Evolutionary conservation across 2,888 invertebrate genomes (phyloP).

Genomic region (Amiota communis): DNA sequence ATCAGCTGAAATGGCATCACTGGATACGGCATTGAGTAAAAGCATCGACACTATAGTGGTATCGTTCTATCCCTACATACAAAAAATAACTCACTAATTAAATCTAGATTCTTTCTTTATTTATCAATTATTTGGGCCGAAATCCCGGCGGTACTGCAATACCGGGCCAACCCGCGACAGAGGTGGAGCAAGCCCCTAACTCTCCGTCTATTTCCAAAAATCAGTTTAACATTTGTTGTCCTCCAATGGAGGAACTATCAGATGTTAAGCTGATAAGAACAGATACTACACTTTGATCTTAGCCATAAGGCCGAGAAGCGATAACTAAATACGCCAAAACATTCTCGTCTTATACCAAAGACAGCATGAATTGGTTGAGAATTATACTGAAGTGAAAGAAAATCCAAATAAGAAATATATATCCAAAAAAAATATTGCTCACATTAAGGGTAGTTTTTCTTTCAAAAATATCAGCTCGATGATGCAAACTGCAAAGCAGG

Average conservation of each 20-base stretch:
- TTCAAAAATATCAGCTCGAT: no score
- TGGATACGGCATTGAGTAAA: no score
- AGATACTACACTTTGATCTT: constrained; percentile 80
- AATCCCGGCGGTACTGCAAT: constrained; percentile 77
- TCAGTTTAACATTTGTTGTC: constrained; percentile 77
- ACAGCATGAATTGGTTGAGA: neutral
- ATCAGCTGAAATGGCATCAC: no score
- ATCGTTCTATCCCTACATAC: no score
- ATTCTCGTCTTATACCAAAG: constrained; percentile 36
- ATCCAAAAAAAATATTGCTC: no score
- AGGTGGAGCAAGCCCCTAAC: constrained; percentile 79
- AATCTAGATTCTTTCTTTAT: no score
- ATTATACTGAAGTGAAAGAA: neutral
- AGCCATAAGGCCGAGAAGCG: constrained; percentile 76
- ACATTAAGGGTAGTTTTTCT: no score
- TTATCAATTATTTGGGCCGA: constrained; percentile 2
- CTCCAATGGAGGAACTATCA: constrained; percentile 77
- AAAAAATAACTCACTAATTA: no score
- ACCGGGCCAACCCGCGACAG: constrained; percentile 80
- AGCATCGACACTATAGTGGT: no score
- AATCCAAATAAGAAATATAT: no score
- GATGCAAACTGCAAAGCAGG: no score
- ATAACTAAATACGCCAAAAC: constrained; percentile 43
- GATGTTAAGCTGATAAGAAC: constrained; percentile 82
- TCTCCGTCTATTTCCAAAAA: constrained; percentile 76